Conservation (phyloP, 30 jellyfish, hydroid and myxozoan species). For the Phacellophora camtschatica region DNA sequence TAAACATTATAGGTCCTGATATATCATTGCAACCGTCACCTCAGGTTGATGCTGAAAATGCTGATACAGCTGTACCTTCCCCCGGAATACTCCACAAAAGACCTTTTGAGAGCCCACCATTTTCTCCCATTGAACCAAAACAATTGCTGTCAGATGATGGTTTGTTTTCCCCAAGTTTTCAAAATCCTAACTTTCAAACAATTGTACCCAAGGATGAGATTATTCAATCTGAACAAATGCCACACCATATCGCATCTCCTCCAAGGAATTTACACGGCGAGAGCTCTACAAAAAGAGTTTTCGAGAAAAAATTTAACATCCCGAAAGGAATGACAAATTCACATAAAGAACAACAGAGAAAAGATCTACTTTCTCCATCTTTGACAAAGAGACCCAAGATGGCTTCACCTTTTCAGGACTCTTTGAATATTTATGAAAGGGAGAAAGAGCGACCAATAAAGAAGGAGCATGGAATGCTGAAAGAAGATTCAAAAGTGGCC, state of each 20-base stretch:
- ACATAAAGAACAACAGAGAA: not conserved
- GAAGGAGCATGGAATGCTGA: not conserved
- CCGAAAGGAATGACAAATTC: not conserved
- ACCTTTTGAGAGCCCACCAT: slow-evolving; percentile 72
- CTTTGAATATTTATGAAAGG: not conserved
- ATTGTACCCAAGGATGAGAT: slow-evolving; percentile 69
- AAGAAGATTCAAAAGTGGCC: not conserved
- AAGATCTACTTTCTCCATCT: slow-evolving; percentile 1
- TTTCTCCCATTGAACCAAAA: slow-evolving; percentile 76
- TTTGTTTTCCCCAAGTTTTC: slow-evolving; percentile 34
- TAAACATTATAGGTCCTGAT: no score
- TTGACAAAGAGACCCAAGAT: slow-evolving; percentile 7
- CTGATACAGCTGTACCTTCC: not conserved
- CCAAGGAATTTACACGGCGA: not conserved
- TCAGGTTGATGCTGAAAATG: not conserved
- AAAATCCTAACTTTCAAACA: slow-evolving; percentile 82
- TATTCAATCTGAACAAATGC: not conserved
- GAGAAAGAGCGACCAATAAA: not conserved
- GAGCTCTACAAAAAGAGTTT: not conserved
- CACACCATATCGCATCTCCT: not conserved
- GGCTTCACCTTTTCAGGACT: slow-evolving; percentile 17
- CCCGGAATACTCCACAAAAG: slow-evolving; percentile 15
- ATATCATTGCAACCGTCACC: not conserved
- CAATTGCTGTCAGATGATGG: slow-evolving; percentile 41
- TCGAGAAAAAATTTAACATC: not conserved